A percentile compares a stretch with the other conserved stretches of the same genome.
These are phyloP conservation scores for Steinernema carpocapsae DNA, from an alignment of 2,888 invertebrate species.

Conservation along the genomic window DNA sequence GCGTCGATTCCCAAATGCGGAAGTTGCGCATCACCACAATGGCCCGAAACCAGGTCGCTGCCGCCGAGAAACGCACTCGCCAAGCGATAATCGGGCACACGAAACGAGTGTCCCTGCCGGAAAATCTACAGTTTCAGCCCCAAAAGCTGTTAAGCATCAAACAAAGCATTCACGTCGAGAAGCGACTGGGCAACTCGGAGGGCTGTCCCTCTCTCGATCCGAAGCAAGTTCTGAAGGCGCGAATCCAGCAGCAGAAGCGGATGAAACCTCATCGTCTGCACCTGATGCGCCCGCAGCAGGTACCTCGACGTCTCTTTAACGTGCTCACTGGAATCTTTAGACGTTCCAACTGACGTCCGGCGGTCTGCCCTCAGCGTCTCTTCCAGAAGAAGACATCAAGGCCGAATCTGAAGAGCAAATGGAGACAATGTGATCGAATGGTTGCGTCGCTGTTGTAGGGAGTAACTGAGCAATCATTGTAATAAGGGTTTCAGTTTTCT, in stretches of 20 bases:
- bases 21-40: conserved; percentile 38
- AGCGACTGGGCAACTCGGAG: conserved; percentile 55
- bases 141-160: conserved; percentile 70
- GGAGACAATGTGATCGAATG: not conserved
- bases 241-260: conserved; percentile 70
- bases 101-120: conserved; percentile 69
- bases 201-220: conserved; percentile 37
- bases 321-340: not conserved
- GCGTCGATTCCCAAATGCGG: conserved; percentile 40
- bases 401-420: not conserved
- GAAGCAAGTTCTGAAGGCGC: conserved; percentile 62
- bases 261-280: conserved; percentile 39
- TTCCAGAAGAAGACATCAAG: conserved; percentile 23
- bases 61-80: conserved; percentile 35
- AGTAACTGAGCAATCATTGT: not conserved
- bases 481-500: not conserved
- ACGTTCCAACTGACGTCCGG: not conserved
- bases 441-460: not conserved
- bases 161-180: conserved; percentile 69
- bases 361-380: not conserved
- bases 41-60: conserved; percentile 3
- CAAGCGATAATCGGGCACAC: conserved; percentile 45
- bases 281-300: conserved; percentile 16
- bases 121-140: conserved; percentile 69
- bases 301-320: not conserved